phyloP scores from a whole-genome alignment of 2,797 vertebrate species.

The Chanos chanos region DNA sequence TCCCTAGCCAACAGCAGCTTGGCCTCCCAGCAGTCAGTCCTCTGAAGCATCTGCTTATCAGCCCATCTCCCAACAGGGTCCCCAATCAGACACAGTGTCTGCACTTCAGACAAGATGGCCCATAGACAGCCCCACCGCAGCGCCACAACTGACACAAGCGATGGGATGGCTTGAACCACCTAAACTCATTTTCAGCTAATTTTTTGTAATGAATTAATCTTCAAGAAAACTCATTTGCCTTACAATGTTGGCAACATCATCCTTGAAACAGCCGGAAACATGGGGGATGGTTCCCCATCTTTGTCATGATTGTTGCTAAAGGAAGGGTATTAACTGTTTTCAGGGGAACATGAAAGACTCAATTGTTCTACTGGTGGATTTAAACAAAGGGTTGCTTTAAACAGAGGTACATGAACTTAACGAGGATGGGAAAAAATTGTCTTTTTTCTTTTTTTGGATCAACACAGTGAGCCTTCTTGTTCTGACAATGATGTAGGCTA shows the following conservation, averaged over 20 bases:
- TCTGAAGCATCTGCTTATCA: slow-evolving; percentile 50
- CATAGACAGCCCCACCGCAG: background rate
- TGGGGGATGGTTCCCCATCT: too few relatives aligned
- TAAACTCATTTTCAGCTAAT: too few relatives aligned
- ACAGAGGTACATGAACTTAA: too few relatives aligned
- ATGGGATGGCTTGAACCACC: background rate
- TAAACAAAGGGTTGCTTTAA: too few relatives aligned
- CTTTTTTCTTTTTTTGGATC: background rate
- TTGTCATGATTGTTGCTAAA: too few relatives aligned
- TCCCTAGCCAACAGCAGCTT: background rate
- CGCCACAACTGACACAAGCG: slow-evolving; percentile 27
- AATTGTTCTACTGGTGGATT: too few relatives aligned
- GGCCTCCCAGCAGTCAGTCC: background rate
- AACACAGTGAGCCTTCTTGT: slow-evolving; percentile 3
- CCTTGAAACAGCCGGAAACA: too few relatives aligned
- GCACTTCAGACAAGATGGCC: slow-evolving; percentile 26
- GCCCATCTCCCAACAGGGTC: slow-evolving; percentile 29
- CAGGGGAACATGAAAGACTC: too few relatives aligned
- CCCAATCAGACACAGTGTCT: slow-evolving; percentile 37
- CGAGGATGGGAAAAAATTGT: background rate
- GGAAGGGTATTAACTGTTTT: too few relatives aligned
- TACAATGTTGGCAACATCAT: too few relatives aligned
- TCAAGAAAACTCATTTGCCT: background rate
- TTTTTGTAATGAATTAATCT: background rate
- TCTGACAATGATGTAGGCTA: too few relatives aligned